Conservation (phyloP, 2,888 invertebrate genomes). For the Flexamia atlantica region DNA sequence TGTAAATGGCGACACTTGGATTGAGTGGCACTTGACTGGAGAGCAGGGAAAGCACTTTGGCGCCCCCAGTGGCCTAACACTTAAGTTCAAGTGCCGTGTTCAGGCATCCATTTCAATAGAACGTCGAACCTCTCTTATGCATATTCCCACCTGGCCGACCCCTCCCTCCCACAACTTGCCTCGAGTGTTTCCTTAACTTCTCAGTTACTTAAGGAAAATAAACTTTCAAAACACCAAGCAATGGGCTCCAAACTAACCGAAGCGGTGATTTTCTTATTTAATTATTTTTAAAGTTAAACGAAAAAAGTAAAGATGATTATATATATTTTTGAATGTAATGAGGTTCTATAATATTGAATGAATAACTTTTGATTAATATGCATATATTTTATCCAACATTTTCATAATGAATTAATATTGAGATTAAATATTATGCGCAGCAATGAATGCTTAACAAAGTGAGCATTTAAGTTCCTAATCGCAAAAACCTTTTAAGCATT, state of each 20-base stretch:
- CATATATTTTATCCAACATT: too few species aligned
- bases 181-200: not conserved
- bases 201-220: too few species aligned
- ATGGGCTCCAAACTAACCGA: too few species aligned
- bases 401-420: too few species aligned
- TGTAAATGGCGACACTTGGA: constrained; percentile 50
- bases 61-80: constrained; percentile 46
- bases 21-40: constrained; percentile 57
- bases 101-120: constrained; percentile 58
- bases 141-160: constrained; percentile 52
- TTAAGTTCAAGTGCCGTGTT: constrained; percentile 58
- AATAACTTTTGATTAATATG: too few species aligned
- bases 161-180: not conserved
- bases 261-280: too few species aligned
- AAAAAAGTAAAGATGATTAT: too few species aligned
- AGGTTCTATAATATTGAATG: too few species aligned
- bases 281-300: too few species aligned
- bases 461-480: constrained; percentile 45
- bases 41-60: constrained; percentile 55
- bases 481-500: constrained; percentile 55
- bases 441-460: constrained; percentile 12
- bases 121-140: constrained; percentile 55
- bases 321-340: too few species aligned
- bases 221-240: too few species aligned
- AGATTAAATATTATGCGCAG: not conserved